A percentile compares a stretch with the other conserved stretches of the same genome.
These are phyloP conservation scores for Borostomias antarcticus DNA, from an alignment of 2,797 vertebrate species.

Conservation along the genomic window DNA sequence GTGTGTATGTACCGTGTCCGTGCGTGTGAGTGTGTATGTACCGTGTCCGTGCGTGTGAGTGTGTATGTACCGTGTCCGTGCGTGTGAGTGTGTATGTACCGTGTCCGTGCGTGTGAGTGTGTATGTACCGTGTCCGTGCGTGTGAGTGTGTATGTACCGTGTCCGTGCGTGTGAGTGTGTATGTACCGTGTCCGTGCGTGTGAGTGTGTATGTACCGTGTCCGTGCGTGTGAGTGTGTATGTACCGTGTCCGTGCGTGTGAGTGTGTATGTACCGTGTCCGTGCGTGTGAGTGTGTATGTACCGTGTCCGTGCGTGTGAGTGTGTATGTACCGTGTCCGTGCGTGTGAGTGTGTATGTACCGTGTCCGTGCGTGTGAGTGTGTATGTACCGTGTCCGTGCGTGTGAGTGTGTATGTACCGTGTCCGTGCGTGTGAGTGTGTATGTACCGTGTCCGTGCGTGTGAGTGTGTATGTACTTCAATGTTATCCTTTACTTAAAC, in stretches of 20 bases:
- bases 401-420: too few relatives aligned
- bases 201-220: too few relatives aligned
- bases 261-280: too few relatives aligned
- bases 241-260: conserved; percentile 75
- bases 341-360: too few relatives aligned
- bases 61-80: conserved; percentile 73
- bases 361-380: conserved; percentile 76
- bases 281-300: too few relatives aligned
- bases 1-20: too few relatives aligned
- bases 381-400: conserved; percentile 73
- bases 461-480: conserved; percentile 88
- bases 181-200: conserved; percentile 74
- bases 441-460: too few relatives aligned
- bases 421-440: conserved; percentile 78
- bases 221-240: conserved; percentile 77
- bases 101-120: conserved; percentile 77
- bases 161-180: conserved; percentile 77
- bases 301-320: conserved; percentile 75
- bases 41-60: conserved; percentile 75
- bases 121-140: conserved; percentile 75
- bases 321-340: conserved; percentile 73
- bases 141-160: too few relatives aligned
- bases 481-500: conserved; percentile 91
- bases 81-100: too few relatives aligned
- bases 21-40: too few relatives aligned